phyloP scores from a whole-genome alignment of 2,888 invertebrate genomes.

The Thereva unica region DNA sequence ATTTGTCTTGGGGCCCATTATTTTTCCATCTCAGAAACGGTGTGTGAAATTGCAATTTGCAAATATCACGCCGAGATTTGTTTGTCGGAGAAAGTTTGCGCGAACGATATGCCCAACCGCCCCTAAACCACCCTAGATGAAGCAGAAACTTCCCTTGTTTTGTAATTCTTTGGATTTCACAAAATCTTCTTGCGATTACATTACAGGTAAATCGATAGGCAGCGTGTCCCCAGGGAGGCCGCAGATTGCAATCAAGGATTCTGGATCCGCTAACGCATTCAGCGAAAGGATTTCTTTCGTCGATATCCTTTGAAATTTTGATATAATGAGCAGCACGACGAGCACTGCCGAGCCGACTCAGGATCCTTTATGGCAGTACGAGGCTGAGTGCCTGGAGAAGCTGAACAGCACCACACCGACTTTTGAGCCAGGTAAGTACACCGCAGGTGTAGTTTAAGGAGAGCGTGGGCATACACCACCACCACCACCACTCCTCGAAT shows the following conservation, averaged over 20 bases:
- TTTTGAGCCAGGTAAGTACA: conserved; percentile 47
- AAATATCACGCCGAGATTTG: too few species aligned
- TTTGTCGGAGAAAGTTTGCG: too few species aligned
- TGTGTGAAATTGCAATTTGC: too few species aligned
- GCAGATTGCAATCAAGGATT: conserved; percentile 15
- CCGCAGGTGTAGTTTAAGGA: background rate
- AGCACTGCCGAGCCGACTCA: conserved; percentile 46
- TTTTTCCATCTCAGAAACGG: too few species aligned
- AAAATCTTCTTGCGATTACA: conserved; percentile 1
- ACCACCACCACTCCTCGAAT: background rate
- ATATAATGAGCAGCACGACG: conserved; percentile 21
- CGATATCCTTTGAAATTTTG: conserved; percentile 27
- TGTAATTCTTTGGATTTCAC: background rate
- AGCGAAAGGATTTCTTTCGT: conserved; percentile 4
- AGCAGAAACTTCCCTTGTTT: too few species aligned
- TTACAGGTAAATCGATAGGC: conserved; percentile 19
- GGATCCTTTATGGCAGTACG: conserved; percentile 49
- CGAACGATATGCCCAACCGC: too few species aligned
- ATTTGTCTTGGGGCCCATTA: too few species aligned
- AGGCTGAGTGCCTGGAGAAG: conserved; percentile 50
- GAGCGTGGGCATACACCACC: background rate
- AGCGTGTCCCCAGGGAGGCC: conserved; percentile 10
- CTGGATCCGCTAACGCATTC: background rate
- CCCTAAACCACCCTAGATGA: too few species aligned
- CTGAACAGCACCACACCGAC: conserved; percentile 49